Conservation (phyloP, 2,888 invertebrate species). For the Encarsia formosa region DNA sequence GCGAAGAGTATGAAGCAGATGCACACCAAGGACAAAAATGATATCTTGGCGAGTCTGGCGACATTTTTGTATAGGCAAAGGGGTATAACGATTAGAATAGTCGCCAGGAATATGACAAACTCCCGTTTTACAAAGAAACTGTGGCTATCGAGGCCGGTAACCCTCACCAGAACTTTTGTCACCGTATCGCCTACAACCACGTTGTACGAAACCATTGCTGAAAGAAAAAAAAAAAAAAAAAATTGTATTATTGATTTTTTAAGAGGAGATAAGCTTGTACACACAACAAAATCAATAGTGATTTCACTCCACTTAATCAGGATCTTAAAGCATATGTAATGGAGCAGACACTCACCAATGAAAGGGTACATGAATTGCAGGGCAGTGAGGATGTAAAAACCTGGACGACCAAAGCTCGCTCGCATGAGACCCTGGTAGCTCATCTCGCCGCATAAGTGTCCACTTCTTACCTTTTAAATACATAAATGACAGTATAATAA, state of each 20-base stretch:
- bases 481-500: too few species aligned
- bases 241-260: not conserved
- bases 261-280: too few species aligned
- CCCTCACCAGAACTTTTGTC: conserved; percentile 73
- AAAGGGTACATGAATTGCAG: conserved; percentile 81
- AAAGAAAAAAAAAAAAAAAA: conserved; percentile 13
- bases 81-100: conserved; percentile 71
- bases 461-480: too few species aligned
- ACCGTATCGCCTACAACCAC: conserved; percentile 83
- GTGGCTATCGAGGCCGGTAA: conserved; percentile 58
- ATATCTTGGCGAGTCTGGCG: conserved; percentile 65
- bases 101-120: conserved; percentile 68
- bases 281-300: too few species aligned
- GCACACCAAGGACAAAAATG: conserved; percentile 66
- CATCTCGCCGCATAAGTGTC: conserved; percentile 71
- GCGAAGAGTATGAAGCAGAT: conserved; percentile 69
- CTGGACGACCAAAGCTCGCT: conserved; percentile 73
- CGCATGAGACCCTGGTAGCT: conserved; percentile 78
- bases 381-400: conserved; percentile 70
- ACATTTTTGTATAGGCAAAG: conserved; percentile 77
- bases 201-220: conserved; percentile 86
- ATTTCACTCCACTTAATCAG: too few species aligned
- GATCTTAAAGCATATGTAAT: not conserved
- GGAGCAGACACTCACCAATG: conserved; percentile 58
- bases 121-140: conserved; percentile 62